Conservation (phyloP, 1,140 invertebrate species). For the Galendromus occidentalis region DNA sequence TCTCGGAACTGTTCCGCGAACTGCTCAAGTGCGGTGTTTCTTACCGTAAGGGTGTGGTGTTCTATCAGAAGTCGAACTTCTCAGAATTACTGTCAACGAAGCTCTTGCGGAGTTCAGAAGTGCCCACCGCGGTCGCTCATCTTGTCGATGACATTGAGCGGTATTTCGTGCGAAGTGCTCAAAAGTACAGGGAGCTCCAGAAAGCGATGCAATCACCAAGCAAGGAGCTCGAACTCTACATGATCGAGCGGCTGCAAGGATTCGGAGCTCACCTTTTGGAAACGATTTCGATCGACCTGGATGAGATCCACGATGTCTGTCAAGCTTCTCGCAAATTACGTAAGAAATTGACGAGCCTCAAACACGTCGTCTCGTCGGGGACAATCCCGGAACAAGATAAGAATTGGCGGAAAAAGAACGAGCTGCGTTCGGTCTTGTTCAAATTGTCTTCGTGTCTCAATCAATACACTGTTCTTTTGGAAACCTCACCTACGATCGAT, state of each 20-base stretch:
- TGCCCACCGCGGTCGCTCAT: slow-evolving; percentile 25
- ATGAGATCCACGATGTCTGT: not conserved
- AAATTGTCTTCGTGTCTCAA: slow-evolving; percentile 21
- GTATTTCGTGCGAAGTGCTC: slow-evolving; percentile 19
- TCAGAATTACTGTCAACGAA: slow-evolving; percentile 11
- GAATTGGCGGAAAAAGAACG: slow-evolving; percentile 19
- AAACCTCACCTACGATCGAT: slow-evolving; percentile 13
- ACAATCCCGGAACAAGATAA: not conserved
- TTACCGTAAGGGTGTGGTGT: slow-evolving; percentile 43
- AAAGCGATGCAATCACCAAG: slow-evolving; percentile 41
- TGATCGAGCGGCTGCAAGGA: slow-evolving; percentile 62
- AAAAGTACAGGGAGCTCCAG: slow-evolving; percentile 31
- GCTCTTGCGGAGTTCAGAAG: slow-evolving; percentile 28
- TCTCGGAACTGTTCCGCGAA: slow-evolving; percentile 61
- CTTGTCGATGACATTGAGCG: slow-evolving; percentile 23
- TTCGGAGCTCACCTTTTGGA: slow-evolving; percentile 41
- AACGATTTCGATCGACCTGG: slow-evolving; percentile 24
- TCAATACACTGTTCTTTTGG: slow-evolving; percentile 23
- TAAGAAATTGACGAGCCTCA: not conserved
- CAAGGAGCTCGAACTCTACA: slow-evolving; percentile 52
- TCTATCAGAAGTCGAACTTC: slow-evolving; percentile 8
- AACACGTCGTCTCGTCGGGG: not conserved
- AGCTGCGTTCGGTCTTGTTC: slow-evolving; percentile 17
- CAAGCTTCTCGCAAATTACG: not conserved
- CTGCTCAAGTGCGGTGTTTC: slow-evolving; percentile 42